These are phyloP conservation scores for Dugesia japonica DNA, from an alignment of 2,888 invertebrate species.

Conservation along the genomic window DNA sequence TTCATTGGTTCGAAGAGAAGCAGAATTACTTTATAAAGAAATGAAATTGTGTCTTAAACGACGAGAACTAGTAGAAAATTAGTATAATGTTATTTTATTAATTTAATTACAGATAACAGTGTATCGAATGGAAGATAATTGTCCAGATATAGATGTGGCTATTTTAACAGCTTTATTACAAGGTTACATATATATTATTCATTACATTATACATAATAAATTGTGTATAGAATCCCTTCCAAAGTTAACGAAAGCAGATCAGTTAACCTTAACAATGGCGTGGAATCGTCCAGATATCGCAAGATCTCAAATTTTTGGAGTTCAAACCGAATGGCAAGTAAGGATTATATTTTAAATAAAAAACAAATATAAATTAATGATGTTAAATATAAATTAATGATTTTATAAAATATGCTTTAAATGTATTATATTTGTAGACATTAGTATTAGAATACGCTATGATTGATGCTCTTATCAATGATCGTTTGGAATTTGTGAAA, in stretches of 20 bases:
- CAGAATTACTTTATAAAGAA: constrained; percentile 77
- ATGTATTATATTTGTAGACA: too few species aligned
- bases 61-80: constrained; percentile 65
- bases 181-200: too few species aligned
- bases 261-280: constrained; percentile 35
- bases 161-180: constrained; percentile 21
- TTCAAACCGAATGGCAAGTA: neutral
- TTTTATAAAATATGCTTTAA: too few species aligned
- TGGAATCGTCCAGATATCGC: constrained; percentile 35
- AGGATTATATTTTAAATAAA: too few species aligned
- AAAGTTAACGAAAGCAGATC: constrained; percentile 31
- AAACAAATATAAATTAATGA: too few species aligned
- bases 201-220: too few species aligned
- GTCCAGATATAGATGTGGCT: constrained; percentile 11
- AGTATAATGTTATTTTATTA: neutral
- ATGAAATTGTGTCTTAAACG: constrained; percentile 76
- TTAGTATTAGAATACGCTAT: constrained; percentile 74
- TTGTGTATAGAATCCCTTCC: constrained; percentile 26
- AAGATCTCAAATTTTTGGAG: constrained; percentile 31
- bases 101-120: constrained; percentile 42
- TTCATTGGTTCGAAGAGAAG: constrained; percentile 68
- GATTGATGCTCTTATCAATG: constrained; percentile 93
- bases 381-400: too few species aligned
- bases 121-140: neutral
- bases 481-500: constrained; percentile 90